A percentile compares a stretch with the other conserved stretches of the same genome.
Evolutionary conservation across 2,797 vertebrate species (phyloP).

Genomic region (Coendou prehensilis): DNA sequence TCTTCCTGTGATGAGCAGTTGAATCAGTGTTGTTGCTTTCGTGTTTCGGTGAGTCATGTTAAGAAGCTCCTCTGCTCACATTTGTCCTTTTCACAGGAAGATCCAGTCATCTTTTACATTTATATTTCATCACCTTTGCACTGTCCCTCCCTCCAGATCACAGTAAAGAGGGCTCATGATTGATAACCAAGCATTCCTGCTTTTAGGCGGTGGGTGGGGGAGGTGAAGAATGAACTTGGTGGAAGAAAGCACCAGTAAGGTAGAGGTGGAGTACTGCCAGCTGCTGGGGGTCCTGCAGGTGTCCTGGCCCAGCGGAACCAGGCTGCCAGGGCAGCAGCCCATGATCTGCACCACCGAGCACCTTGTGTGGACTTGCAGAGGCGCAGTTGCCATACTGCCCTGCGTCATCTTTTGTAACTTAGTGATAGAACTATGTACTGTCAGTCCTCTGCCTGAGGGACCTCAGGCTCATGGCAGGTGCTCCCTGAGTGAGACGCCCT

Average conservation of each 20-base stretch:
- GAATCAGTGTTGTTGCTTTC: background rate
- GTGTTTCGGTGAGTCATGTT: background rate
- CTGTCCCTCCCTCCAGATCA: background rate
- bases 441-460: background rate
- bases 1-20: conserved; percentile 19
- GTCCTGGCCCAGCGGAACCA: background rate
- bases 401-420: background rate
- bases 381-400: accelerated
- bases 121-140: background rate
- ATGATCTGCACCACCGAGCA: accelerated
- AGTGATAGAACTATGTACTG: accelerated
- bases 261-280: background rate
- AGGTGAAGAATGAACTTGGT: background rate
- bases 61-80: background rate
- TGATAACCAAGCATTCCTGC: accelerated
- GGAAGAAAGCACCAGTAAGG: background rate
- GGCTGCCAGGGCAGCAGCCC: background rate
- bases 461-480: accelerated
- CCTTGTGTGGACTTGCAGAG: background rate
- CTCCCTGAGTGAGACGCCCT: background rate
- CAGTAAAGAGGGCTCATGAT: background rate
- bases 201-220: background rate
- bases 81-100: conserved; percentile 56
- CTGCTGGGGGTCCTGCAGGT: background rate
- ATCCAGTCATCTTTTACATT: background rate